These are phyloP conservation scores for Maccullochella peelii DNA, from an alignment of 2,113 vertebrate species.

Conservation along the genomic window DNA sequence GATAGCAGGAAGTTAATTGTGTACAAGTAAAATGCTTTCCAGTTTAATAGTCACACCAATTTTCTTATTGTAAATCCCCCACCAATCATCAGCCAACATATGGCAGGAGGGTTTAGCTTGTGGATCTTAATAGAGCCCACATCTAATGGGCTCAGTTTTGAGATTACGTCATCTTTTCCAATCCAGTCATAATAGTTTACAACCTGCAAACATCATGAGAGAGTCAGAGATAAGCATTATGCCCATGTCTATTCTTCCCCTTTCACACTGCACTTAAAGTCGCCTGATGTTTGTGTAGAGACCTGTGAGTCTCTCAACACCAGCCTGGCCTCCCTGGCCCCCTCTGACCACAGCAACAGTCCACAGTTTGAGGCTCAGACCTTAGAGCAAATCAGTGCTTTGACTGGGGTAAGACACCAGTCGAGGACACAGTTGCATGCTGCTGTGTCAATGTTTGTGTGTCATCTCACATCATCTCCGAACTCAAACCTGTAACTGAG, in stretches of 20 bases:
- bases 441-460: constrained; percentile 43
- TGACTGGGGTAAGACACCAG: constrained; percentile 77
- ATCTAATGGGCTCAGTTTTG: neutral
- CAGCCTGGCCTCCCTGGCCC: constrained; percentile 70
- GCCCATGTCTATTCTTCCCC: constrained; percentile 42
- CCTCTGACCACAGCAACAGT: constrained; percentile 68
- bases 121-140: neutral
- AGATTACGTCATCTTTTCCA: neutral
- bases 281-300: constrained; percentile 59
- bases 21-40: neutral
- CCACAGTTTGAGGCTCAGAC: constrained; percentile 47
- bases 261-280: constrained; percentile 53
- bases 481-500: constrained; percentile 20
- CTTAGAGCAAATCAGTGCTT: constrained; percentile 65
- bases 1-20: constrained; percentile 15
- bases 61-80: neutral
- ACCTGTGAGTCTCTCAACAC: constrained; percentile 74
- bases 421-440: constrained; percentile 38
- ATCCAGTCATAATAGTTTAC: neutral
- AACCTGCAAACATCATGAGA: neutral
- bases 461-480: neutral
- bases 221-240: constrained; percentile 29
- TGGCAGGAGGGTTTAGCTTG: neutral
- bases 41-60: neutral
- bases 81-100: neutral